A percentile compares a stretch with the other conserved stretches of the same genome.
phyloP scores from a whole-genome alignment of 2,797 vertebrate genomes.

The Gambelia wislizenii region DNA sequence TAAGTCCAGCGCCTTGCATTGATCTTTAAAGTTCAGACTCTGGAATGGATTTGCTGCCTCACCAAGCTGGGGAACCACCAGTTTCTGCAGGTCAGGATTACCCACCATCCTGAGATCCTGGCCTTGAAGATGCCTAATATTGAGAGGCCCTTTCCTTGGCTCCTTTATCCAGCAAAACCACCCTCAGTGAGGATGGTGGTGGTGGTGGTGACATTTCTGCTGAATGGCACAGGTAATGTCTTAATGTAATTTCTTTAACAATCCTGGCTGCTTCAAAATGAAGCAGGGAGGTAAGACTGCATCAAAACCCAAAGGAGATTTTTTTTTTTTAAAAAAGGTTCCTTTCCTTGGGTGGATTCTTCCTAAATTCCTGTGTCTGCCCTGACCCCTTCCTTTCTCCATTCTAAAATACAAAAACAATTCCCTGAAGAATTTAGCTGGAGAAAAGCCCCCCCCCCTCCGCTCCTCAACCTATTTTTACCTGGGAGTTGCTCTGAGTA shows the following conservation, averaged over 20 bases:
- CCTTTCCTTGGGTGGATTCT: neutral
- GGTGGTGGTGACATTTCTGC: neutral
- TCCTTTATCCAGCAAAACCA: too few relatives aligned
- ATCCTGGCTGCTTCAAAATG: neutral
- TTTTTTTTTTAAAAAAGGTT: too few relatives aligned
- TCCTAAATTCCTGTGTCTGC: neutral
- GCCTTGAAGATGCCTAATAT: too few relatives aligned
- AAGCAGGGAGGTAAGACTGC: neutral
- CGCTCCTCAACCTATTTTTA: neutral
- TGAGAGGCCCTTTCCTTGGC: too few relatives aligned
- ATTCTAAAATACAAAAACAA: neutral
- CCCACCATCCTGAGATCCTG: too few relatives aligned
- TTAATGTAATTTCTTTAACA: neutral
- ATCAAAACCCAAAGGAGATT: too few relatives aligned
- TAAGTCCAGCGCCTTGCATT: too few relatives aligned
- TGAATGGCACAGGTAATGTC: neutral
- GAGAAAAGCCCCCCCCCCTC: neutral
- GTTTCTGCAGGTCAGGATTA: too few relatives aligned
- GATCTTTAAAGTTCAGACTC: too few relatives aligned
- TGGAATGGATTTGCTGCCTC: too few relatives aligned
- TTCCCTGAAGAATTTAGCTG: neutral
- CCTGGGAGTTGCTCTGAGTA: constrained; percentile 31
- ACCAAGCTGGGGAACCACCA: too few relatives aligned
- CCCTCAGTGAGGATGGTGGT: too few relatives aligned
- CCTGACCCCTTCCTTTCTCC: rapidly evolving